Conservation (phyloP, 2,113 vertebrate genomes). For the Sus scrofa region DNA sequence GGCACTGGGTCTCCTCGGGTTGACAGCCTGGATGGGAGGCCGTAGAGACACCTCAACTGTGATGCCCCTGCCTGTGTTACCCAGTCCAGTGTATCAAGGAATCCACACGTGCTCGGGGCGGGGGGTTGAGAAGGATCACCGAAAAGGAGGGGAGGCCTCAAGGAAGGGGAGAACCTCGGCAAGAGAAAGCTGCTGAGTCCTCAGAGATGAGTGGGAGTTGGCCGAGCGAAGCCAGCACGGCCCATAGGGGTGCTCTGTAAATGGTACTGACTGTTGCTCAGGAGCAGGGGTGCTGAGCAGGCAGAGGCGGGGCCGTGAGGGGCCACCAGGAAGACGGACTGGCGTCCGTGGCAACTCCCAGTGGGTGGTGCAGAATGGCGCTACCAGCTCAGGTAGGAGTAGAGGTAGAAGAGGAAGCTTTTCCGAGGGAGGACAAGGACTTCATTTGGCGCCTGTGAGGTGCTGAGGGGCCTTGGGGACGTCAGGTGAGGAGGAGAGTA, state of each 20-base stretch:
- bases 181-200: neutral
- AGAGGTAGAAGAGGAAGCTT: neutral
- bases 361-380: neutral
- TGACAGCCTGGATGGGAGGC: neutral
- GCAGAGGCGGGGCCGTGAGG: neutral
- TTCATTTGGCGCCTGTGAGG: neutral
- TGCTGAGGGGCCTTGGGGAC: neutral
- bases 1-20: neutral
- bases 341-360: neutral
- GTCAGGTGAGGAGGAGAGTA: neutral
- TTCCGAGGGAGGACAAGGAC: neutral
- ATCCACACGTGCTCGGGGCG: neutral
- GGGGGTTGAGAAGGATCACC: neutral
- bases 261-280: neutral
- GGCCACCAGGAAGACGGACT: neutral
- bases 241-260: neutral
- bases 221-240: neutral
- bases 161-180: neutral
- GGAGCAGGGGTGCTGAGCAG: neutral
- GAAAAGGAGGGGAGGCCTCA: neutral
- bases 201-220: neutral
- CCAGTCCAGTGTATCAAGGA: neutral
- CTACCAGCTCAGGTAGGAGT: neutral
- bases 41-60: neutral
- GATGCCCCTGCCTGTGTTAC: neutral